A percentile compares a stretch with the other conserved stretches of the same genome.
These are phyloP conservation scores for Liasis olivaceus DNA, from an alignment of 2,797 vertebrate species.

Conservation along the genomic window DNA sequence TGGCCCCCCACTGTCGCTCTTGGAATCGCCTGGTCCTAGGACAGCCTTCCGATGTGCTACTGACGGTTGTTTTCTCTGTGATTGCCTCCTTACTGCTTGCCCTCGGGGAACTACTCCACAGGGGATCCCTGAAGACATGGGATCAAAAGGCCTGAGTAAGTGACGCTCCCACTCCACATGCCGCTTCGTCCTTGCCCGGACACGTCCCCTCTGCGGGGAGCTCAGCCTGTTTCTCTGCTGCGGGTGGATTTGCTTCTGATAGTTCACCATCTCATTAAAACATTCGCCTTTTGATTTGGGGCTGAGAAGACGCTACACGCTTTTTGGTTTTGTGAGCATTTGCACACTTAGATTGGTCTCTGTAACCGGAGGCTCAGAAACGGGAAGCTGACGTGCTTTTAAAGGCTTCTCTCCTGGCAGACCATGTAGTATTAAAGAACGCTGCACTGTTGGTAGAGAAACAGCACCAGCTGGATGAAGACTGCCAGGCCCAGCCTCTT, in stretches of 20 bases:
- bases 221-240: slow-evolving; percentile 23
- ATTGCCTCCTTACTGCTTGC: slow-evolving; percentile 90
- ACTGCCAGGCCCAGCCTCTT: neutral
- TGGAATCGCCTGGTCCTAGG: slow-evolving; percentile 76
- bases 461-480: no score
- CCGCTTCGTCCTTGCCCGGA: neutral
- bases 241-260: slow-evolving; percentile 28
- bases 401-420: neutral
- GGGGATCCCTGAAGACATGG: slow-evolving; percentile 94
- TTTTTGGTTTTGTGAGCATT: slow-evolving; percentile 27
- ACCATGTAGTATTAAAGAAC: neutral
- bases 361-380: neutral
- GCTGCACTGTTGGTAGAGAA: neutral
- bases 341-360: neutral
- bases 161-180: slow-evolving; percentile 71
- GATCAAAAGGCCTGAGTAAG: slow-evolving; percentile 98
- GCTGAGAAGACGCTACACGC: slow-evolving; percentile 12
- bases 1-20: slow-evolving; percentile 75
- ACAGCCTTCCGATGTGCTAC: slow-evolving; percentile 78
- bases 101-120: slow-evolving; percentile 87
- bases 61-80: slow-evolving; percentile 92
- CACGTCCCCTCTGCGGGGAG: no score
- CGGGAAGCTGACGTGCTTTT: no score
- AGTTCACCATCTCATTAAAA: neutral
- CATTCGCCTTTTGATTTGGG: slow-evolving; percentile 21